Percentiles rank a stretch among this genome's conserved stretches.
These are phyloP conservation scores for Aphodius granarius DNA, from an alignment of 2,888 invertebrate species.

Conservation along the genomic window DNA sequence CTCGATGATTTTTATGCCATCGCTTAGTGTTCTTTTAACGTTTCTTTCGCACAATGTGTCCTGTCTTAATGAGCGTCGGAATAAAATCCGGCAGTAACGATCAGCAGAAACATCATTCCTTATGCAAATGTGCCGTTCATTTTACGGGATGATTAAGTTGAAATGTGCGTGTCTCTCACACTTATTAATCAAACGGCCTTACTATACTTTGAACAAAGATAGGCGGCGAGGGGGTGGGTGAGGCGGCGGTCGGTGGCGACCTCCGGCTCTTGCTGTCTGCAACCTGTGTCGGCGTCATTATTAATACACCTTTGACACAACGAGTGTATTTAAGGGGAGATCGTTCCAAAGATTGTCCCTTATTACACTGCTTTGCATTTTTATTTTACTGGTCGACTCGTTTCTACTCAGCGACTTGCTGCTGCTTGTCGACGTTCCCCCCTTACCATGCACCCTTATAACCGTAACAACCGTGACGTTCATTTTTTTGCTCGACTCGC, in stretches of 20 bases:
- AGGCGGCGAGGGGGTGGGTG: no score
- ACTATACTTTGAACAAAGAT: conserved; percentile 23
- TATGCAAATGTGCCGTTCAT: conserved; percentile 49
- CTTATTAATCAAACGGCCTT: conserved; percentile 50
- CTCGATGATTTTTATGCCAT: background rate
- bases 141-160: conserved; percentile 51
- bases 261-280: conserved; percentile 33
- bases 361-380: conserved; percentile 50
- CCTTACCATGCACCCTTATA: background rate
- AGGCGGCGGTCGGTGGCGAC: conserved; percentile 22
- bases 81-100: conserved; percentile 38
- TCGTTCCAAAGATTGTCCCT: conserved; percentile 45
- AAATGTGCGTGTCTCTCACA: conserved; percentile 53
- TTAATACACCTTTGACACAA: conserved; percentile 49
- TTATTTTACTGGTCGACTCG: conserved; percentile 41
- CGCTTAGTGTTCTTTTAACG: background rate
- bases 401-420: conserved; percentile 14
- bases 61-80: conserved; percentile 1
- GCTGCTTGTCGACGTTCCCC: conserved; percentile 1
- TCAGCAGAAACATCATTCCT: conserved; percentile 47
- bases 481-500: background rate
- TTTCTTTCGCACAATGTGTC: background rate
- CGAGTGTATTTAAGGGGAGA: conserved; percentile 47
- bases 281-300: conserved; percentile 36
- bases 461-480: background rate